Percentiles rank a stretch among this genome's conserved stretches.
Conservation (phyloP, 2,888 invertebrate species). For the Aspidapion aeneum region DNA sequence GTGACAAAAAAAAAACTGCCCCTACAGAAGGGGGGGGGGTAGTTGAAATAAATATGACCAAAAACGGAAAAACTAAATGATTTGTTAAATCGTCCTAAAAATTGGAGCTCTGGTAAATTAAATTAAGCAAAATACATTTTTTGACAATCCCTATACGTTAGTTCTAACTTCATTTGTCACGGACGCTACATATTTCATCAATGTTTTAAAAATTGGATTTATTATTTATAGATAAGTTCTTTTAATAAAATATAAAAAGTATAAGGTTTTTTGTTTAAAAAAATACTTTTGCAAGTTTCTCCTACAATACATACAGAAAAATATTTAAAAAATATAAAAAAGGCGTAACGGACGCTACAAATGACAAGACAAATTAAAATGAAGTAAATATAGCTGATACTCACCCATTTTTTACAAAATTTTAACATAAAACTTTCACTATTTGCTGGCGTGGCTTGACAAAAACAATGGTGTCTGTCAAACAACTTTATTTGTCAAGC, state of each 20-base stretch:
- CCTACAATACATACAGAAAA: neutral
- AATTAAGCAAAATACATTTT: neutral
- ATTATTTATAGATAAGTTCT: neutral
- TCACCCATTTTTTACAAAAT: neutral
- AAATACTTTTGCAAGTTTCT: neutral
- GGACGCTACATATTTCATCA: neutral
- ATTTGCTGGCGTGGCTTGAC: neutral
- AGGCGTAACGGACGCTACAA: neutral
- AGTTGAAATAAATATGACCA: neutral
- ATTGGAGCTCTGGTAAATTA: neutral
- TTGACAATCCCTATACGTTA: neutral
- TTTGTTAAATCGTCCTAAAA: neutral
- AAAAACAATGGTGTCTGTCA: neutral
- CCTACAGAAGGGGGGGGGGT: neutral
- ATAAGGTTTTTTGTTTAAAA: neutral
- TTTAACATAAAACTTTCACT: neutral
- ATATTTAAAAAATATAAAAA: neutral
- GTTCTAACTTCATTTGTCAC: neutral
- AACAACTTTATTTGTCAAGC: neutral
- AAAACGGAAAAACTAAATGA: neutral
- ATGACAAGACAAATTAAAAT: neutral
- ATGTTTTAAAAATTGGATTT: neutral
- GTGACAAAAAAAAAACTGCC: neutral
- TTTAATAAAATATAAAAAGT: too few species aligned
- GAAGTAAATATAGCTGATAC: slow-evolving; percentile 4